phyloP scores from a whole-genome alignment of 2,113 vertebrate species.

The Campylomormyrus tamandua region DNA sequence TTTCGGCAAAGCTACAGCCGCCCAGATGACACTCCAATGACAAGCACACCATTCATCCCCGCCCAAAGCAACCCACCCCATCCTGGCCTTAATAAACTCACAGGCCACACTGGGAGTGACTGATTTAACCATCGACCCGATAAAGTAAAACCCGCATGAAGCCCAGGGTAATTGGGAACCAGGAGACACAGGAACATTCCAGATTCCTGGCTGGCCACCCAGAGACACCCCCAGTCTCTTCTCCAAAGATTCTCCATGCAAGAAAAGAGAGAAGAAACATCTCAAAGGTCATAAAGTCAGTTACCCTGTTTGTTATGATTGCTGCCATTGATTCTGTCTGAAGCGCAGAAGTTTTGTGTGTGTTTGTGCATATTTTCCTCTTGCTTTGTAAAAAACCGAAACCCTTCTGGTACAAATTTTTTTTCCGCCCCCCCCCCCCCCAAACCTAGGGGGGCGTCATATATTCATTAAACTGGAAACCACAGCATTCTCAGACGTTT shows the following conservation, averaged over 20 bases:
- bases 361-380: slow-evolving; percentile 17
- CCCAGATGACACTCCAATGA: background rate
- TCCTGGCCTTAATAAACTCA: background rate
- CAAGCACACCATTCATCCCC: background rate
- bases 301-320: background rate
- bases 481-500: slow-evolving; percentile 53
- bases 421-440: slow-evolving; percentile 23
- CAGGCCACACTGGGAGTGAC: background rate
- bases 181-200: background rate
- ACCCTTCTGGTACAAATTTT: slow-evolving; percentile 25
- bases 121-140: background rate
- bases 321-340: background rate
- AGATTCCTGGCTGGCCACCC: background rate
- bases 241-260: background rate
- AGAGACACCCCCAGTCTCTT: background rate
- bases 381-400: slow-evolving; percentile 32
- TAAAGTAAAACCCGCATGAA: background rate
- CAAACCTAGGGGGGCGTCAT: slow-evolving; percentile 29
- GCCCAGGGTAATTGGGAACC: background rate
- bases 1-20: background rate
- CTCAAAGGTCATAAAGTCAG: background rate
- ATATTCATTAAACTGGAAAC: slow-evolving; percentile 44
- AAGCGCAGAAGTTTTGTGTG: background rate
- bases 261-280: background rate
- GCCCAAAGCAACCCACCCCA: background rate